A percentile compares a stretch with the other conserved stretches of the same genome.
Conservation (phyloP, 2,797 vertebrate species). For the Danio aesculapii region DNA sequence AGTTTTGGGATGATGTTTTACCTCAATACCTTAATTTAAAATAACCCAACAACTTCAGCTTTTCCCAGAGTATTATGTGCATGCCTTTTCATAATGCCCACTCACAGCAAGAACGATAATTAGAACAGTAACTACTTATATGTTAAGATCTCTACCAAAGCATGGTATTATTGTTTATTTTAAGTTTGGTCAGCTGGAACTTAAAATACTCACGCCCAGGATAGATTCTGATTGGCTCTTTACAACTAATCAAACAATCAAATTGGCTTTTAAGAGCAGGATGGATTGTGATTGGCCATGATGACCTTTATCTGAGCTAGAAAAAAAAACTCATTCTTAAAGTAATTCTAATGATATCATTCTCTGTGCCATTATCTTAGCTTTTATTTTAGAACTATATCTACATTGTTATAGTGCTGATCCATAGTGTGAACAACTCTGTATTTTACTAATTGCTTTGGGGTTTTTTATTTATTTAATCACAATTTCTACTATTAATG, state of each 20-base stretch:
- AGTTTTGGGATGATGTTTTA: constrained; percentile 77
- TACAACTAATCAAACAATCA: no score
- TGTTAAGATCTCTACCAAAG: no score
- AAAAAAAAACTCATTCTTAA: no score
- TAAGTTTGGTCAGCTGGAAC: no score
- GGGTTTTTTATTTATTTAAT: neutral
- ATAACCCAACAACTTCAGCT: constrained; percentile 47
- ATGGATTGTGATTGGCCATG: no score
- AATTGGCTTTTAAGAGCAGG: no score
- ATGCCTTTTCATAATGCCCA: neutral
- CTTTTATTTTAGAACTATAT: neutral
- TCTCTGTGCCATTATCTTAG: neutral
- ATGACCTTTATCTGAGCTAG: no score
- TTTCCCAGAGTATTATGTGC: neutral
- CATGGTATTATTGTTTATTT: no score
- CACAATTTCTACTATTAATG: neutral
- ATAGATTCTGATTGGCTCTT: no score
- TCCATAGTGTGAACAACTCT: neutral
- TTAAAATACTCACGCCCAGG: no score
- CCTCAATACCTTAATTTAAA: constrained; percentile 78
- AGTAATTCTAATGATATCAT: neutral
- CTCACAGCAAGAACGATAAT: no score
- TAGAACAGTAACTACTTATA: no score
- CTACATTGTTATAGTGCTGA: neutral
- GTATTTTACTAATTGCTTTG: neutral